A percentile compares a stretch with the other conserved stretches of the same genome.
phyloP scores from a whole-genome alignment of 2,888 invertebrate genomes.

The Microctonus brassicae region DNA sequence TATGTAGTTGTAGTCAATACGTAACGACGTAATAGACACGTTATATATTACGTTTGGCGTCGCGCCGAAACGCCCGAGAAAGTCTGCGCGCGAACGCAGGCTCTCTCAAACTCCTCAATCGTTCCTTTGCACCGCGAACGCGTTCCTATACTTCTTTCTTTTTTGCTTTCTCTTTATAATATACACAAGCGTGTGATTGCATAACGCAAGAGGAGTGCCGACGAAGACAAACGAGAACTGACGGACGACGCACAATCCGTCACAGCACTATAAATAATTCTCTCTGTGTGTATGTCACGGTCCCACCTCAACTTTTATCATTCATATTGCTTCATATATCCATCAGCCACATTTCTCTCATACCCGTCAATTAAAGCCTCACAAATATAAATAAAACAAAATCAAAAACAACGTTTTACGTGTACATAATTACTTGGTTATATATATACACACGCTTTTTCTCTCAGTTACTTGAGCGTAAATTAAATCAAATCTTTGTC shows the following conservation, averaged over 20 bases:
- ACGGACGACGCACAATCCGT: too few species aligned
- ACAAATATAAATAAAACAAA: not conserved
- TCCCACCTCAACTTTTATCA: conserved; percentile 34
- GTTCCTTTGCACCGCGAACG: conserved; percentile 20
- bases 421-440: not conserved
- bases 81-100: conserved; percentile 43
- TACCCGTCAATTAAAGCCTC: not conserved
- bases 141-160: conserved; percentile 55
- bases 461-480: not conserved
- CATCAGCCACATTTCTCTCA: not conserved
- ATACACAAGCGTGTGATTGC: conserved; percentile 53
- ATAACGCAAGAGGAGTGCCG: conserved; percentile 60
- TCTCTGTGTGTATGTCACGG: conserved; percentile 54
- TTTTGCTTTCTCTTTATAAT: conserved; percentile 66
- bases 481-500: not conserved
- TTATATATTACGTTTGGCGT: conserved; percentile 52
- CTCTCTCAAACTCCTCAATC: conserved; percentile 12
- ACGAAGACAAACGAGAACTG: not conserved
- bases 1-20: conserved; percentile 1
- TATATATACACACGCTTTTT: not conserved
- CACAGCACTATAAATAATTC: not conserved
- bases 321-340: conserved; percentile 1
- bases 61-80: conserved; percentile 53
- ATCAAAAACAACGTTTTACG: not conserved
- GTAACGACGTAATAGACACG: conserved; percentile 44